Conservation (phyloP, 2,113 vertebrate genomes). For the Euleptes europaea region DNA sequence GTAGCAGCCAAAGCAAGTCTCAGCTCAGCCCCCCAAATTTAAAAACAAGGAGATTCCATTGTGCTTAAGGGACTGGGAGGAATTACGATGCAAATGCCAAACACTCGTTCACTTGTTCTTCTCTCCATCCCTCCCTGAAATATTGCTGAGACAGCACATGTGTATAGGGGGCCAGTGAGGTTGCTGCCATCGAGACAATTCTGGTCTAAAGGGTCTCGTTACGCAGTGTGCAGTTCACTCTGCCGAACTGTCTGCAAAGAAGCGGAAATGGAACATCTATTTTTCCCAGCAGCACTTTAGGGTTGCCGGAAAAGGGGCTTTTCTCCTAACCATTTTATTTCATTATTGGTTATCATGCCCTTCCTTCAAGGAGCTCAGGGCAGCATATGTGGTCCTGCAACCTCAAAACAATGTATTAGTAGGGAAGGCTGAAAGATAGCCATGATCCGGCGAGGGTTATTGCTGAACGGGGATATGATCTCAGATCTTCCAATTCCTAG, state of each 20-base stretch:
- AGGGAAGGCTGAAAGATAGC: background rate
- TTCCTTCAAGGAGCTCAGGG: background rate
- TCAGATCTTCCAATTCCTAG: no score
- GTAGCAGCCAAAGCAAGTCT: conserved; percentile 69
- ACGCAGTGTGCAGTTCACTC: background rate
- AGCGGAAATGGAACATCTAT: background rate
- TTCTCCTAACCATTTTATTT: conserved; percentile 9
- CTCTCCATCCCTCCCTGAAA: conserved; percentile 21
- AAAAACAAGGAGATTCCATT: conserved; percentile 75
- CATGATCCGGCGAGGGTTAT: no score
- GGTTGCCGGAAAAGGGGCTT: conserved; percentile 3
- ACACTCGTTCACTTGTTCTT: conserved; percentile 67
- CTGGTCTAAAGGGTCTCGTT: conserved; percentile 4
- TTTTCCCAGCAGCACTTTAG: conserved; percentile 1
- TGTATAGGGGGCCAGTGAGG: background rate
- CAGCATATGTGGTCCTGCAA: background rate
- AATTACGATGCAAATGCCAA: conserved; percentile 67
- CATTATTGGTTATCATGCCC: background rate
- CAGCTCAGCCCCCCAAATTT: conserved; percentile 64
- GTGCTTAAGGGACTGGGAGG: conserved; percentile 61
- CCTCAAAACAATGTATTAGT: background rate
- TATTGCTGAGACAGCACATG: conserved; percentile 19
- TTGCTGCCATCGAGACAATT: background rate
- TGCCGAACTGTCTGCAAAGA: background rate
- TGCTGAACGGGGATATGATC: no score